Percentiles rank a stretch among this genome's conserved stretches.
Evolutionary conservation across 2,797 vertebrate genomes (phyloP).

Genomic region (Enteromius viviparus): DNA sequence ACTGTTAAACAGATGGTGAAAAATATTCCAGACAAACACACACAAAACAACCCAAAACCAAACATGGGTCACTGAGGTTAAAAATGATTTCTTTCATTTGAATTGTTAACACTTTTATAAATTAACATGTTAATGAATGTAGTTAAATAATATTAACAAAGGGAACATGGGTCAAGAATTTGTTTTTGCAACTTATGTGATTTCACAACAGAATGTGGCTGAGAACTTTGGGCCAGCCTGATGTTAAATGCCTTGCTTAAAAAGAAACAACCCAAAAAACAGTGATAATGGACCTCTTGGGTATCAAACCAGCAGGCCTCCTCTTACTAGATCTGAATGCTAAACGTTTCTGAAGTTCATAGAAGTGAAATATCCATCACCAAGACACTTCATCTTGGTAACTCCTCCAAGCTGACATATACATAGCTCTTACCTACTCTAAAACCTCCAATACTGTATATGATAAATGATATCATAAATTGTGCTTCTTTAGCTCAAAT

Average conservation of each 20-base stretch:
- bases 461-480: not conserved
- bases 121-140: too few species aligned
- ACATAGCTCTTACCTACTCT: not conserved
- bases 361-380: not conserved
- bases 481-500: not conserved
- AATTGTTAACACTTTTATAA: not conserved
- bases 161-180: not conserved
- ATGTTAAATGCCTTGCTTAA: constrained; percentile 1
- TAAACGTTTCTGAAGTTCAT: constrained; percentile 4
- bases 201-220: constrained; percentile 3
- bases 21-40: not conserved
- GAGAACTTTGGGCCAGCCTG: not conserved
- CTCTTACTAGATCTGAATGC: not conserved
- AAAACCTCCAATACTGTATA: not conserved
- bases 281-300: constrained; percentile 7
- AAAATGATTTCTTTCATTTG: not conserved
- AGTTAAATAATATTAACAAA: not conserved
- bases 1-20: constrained; percentile 10
- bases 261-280: not conserved
- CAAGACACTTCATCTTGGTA: not conserved
- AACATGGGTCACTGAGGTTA: not conserved
- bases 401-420: not conserved
- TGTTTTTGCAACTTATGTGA: constrained; percentile 1
- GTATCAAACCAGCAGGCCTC: not conserved
- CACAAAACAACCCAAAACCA: not conserved